phyloP scores from a whole-genome alignment of 1,140 invertebrate species.

The Trichoplusia ni region DNA sequence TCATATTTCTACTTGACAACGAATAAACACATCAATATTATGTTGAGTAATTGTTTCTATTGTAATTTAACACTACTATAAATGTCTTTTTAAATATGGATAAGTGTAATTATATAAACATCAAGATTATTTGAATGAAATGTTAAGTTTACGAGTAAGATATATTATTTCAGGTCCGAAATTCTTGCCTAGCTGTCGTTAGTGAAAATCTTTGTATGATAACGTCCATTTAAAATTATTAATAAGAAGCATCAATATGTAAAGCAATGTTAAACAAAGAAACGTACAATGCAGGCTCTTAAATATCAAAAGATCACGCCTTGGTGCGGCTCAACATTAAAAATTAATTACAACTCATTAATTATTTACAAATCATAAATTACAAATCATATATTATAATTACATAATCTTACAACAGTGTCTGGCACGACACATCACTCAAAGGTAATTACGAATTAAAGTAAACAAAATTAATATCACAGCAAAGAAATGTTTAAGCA shows the following conservation, averaged over 20 bases:
- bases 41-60: no score
- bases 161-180: background rate
- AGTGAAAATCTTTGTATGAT: background rate
- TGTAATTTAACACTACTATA: no score
- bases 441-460: constrained; percentile 55
- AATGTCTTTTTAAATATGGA: constrained; percentile 1
- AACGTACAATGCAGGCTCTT: background rate
- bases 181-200: background rate
- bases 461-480: constrained; percentile 76
- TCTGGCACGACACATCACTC: constrained; percentile 60
- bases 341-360: constrained; percentile 50
- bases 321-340: constrained; percentile 38
- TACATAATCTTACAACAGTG: constrained; percentile 54
- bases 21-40: no score
- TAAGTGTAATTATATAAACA: background rate
- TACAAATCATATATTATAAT: no score
- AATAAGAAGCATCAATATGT: constrained; percentile 19
- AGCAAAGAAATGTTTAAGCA: constrained; percentile 70
- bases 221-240: constrained; percentile 4
- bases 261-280: constrained; percentile 7
- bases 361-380: constrained; percentile 49
- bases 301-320: constrained; percentile 33
- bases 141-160: no score
- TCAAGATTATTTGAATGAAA: no score
- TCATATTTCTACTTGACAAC: no score